These are phyloP conservation scores for Adelphocoris suturalis DNA, from an alignment of 2,888 invertebrate genomes.

Conservation along the genomic window DNA sequence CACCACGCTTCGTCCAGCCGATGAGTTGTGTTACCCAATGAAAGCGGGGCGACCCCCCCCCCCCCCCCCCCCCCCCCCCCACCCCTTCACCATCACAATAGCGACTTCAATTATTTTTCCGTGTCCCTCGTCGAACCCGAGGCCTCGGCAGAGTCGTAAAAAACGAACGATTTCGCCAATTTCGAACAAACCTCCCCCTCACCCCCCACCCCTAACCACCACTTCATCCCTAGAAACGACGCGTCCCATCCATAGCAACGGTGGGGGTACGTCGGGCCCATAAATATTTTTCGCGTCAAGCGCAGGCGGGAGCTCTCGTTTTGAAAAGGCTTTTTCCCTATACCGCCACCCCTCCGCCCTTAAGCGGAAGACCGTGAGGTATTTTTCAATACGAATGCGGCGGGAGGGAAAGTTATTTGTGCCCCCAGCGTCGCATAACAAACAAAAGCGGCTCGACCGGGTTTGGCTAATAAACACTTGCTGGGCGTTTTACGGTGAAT, in stretches of 20 bases:
- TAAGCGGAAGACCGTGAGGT: neutral
- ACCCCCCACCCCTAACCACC: too few species aligned
- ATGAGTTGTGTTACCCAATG: neutral
- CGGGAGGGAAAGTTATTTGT: constrained; percentile 5
- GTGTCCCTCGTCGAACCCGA: neutral
- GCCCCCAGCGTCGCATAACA: neutral
- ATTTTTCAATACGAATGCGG: constrained; percentile 9
- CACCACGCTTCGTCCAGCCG: neutral
- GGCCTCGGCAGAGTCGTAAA: constrained; percentile 5
- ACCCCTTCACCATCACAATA: too few species aligned
- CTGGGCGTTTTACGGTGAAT: too few species aligned
- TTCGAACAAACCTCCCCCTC: neutral
- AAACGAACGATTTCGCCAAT: constrained; percentile 9
- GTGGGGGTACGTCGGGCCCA: neutral
- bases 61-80: neutral
- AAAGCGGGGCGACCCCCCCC: neutral
- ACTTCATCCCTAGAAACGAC: too few species aligned
- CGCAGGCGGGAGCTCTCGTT: constrained; percentile 19
- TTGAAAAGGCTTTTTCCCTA: constrained; percentile 18
- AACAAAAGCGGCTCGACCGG: too few species aligned
- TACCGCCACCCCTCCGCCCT: neutral
- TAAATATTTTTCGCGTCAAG: constrained; percentile 22
- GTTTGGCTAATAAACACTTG: too few species aligned
- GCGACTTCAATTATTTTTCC: constrained; percentile 7
- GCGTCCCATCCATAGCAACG: neutral